These are phyloP conservation scores for Pedionomus torquatus DNA, from an alignment of 2,113 vertebrate genomes.

Conservation along the genomic window DNA sequence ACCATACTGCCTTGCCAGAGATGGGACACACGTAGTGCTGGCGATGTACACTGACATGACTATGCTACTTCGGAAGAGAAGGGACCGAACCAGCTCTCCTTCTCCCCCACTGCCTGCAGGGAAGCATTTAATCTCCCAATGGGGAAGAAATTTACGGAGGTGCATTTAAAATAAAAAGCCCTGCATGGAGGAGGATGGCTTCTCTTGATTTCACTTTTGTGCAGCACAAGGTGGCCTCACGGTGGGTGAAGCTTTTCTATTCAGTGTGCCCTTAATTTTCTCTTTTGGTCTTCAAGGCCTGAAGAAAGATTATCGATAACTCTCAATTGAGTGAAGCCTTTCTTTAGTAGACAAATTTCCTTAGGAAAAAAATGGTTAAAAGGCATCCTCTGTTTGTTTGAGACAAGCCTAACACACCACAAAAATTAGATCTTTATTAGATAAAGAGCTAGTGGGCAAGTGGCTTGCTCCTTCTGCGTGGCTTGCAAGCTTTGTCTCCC, in stretches of 20 bases:
- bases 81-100: not conserved
- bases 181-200: accelerated
- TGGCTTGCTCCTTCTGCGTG: not conserved
- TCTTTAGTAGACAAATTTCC: not conserved
- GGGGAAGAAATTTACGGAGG: not conserved
- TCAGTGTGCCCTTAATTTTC: not conserved
- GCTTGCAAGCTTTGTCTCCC: not conserved
- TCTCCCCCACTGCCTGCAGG: accelerated
- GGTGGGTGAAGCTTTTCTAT: not conserved
- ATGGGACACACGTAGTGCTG: not conserved
- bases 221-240: not conserved
- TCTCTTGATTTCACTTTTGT: not conserved
- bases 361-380: not conserved
- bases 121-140: accelerated
- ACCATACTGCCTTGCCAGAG: not conserved
- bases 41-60: not conserved
- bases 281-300: not conserved
- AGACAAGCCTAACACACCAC: not conserved
- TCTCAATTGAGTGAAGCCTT: not conserved
- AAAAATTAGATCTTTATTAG: not conserved
- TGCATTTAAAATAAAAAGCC: not conserved
- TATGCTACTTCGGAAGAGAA: not conserved
- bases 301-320: not conserved
- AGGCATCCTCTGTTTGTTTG: not conserved
- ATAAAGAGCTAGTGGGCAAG: not conserved